Base-by-base conservation (phyloP, 2,113 vertebrate species). In the Cygnus atratus region DNA sequence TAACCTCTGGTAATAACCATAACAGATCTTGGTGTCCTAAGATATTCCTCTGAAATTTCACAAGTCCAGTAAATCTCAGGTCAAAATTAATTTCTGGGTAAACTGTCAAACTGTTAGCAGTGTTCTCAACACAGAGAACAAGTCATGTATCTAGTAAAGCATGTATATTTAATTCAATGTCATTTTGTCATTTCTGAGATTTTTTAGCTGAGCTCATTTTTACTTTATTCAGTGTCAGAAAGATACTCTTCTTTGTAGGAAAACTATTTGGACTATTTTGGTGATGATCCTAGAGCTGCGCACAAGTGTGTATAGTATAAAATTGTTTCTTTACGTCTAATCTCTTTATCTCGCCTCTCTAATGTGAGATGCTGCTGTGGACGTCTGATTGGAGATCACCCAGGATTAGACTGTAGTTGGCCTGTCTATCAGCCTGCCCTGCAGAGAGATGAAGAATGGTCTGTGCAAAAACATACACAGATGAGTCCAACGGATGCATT, bases 331-430 rank as follows among this genome's bases (percentile, higher is more conserved):
- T 25, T 24, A 13, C 13, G 11, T 50, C 48, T 50, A 50, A 50
- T 50, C 48, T 50, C 48, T 50, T 50, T 50, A 50, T 50, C 48
- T 50, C 12, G 25, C 48, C 21, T 50, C 48, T 50, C 22, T 50
- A 66, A 73, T 81, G 54, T 75, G 94, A 99, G 99, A 95, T 99
- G 99, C 94, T 99, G 97, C 86, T 99, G 99, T 98, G 99, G 99
- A 59, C 98, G 98, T 43, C 93, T 99, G 72, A 98, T 99, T 73
- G 98, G 98, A 82, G 99, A 99, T 52, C 99, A 99, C 82, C 91
- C 95, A 44, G 98, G 97, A 75, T 59, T 97, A 62, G 96, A 98
- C 74, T 97, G 95, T 54, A 75, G 67, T 61, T 97, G 98, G 94
- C 97, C 97, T 28, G 33, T 93, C 78, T 97, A 81, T 90, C 96